A percentile compares a stretch with the other conserved stretches of the same genome.
Evolutionary conservation across 2,113 vertebrate genomes (phyloP).

Genomic region (Eclectus roratus): DNA sequence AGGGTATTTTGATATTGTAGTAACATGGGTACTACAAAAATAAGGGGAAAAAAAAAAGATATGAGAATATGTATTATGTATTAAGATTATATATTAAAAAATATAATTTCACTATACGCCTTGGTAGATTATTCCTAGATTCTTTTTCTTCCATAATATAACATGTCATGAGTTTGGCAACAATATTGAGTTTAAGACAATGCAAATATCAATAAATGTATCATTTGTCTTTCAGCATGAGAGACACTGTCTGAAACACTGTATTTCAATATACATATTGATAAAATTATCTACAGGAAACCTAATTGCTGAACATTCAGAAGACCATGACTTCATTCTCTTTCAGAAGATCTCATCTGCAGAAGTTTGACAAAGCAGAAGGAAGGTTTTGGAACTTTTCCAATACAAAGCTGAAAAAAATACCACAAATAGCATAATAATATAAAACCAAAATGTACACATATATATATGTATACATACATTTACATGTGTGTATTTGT

Average conservation of each 20-base stretch:
- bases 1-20: not conserved
- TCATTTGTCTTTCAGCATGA: not conserved
- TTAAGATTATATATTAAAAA: not conserved
- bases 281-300: not conserved
- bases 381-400: not conserved
- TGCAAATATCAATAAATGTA: not conserved
- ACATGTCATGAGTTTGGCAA: not conserved
- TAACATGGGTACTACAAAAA: not conserved
- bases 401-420: not conserved
- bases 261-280: not conserved
- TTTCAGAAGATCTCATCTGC: not conserved
- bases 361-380: not conserved
- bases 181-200: not conserved
- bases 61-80: not conserved
- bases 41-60: not conserved
- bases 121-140: not conserved
- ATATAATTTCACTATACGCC: not conserved
- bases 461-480: not conserved
- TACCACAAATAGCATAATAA: not conserved
- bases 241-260: not conserved
- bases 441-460: not conserved
- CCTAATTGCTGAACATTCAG: not conserved
- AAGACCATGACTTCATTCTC: not conserved
- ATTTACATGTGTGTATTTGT: not conserved
- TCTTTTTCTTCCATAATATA: not conserved